phyloP scores from a whole-genome alignment of 2,888 invertebrate species.

The Eupithecia subumbrata region DNA sequence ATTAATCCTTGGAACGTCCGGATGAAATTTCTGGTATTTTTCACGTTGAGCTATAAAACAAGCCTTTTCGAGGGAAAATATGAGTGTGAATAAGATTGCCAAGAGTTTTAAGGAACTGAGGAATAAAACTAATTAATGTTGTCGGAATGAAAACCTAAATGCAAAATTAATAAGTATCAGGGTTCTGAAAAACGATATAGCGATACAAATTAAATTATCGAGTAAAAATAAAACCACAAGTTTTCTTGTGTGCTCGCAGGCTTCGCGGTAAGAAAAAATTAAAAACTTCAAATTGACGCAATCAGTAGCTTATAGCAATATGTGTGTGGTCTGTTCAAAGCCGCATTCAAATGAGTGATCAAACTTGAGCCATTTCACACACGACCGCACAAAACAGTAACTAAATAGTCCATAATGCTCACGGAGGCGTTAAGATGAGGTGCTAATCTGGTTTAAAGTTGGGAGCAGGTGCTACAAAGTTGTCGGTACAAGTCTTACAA shows the following conservation, averaged over 20 bases:
- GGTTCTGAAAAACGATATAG: neutral
- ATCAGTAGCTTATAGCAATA: neutral
- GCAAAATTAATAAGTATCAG: neutral
- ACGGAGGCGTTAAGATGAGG: conserved; percentile 62
- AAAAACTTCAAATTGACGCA: neutral
- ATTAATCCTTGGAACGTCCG: conserved; percentile 82
- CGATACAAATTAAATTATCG: neutral
- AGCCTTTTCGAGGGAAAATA: conserved; percentile 74
- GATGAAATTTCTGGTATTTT: conserved; percentile 84
- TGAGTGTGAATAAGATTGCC: conserved; percentile 75
- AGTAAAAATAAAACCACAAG: too few species aligned
- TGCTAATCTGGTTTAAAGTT: conserved; percentile 75
- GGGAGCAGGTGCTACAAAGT: conserved; percentile 62
- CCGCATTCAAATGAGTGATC: conserved; percentile 42
- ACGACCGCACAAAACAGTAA: conserved; percentile 46
- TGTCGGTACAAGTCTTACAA: conserved; percentile 57
- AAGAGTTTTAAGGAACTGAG: conserved; percentile 73
- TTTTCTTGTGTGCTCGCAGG: neutral
- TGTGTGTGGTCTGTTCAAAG: conserved; percentile 17
- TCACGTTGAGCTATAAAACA: conserved; percentile 78
- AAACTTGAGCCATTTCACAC: conserved; percentile 21
- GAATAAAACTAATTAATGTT: conserved; percentile 75
- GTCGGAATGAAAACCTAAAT: conserved; percentile 66
- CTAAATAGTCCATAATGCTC: conserved; percentile 64
- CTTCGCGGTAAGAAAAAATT: neutral